Evolutionary conservation across 2,113 vertebrate genomes (phyloP).

Genomic region (Dendrocopos noguchii): DNA sequence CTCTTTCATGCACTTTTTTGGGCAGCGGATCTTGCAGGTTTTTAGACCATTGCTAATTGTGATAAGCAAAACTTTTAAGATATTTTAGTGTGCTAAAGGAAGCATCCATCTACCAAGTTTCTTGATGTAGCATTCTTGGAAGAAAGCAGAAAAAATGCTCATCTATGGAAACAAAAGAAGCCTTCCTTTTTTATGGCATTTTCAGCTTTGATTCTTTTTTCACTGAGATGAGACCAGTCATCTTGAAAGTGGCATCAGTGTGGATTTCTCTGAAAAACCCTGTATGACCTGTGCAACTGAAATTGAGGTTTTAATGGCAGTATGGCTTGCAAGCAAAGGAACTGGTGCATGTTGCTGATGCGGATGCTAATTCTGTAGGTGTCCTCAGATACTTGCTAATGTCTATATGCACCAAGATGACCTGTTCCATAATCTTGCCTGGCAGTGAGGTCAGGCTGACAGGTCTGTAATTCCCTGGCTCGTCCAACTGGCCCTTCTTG

Average conservation of each 20-base stretch:
- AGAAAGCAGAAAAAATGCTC: background rate
- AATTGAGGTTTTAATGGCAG: background rate
- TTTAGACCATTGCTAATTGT: background rate
- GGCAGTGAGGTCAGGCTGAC: too few species aligned
- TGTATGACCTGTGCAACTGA: background rate
- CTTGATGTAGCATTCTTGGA: background rate
- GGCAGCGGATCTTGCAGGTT: background rate
- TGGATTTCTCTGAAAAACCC: background rate
- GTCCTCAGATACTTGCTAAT: background rate
- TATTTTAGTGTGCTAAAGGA: background rate
- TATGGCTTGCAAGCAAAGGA: background rate
- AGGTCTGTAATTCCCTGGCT: too few species aligned
- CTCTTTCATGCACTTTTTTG: background rate
- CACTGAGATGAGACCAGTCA: background rate
- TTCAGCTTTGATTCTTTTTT: background rate
- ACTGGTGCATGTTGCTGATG: rapidly evolving
- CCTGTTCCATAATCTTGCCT: too few species aligned
- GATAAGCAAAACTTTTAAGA: background rate
- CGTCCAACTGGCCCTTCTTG: too few species aligned
- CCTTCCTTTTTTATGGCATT: background rate
- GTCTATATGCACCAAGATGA: background rate
- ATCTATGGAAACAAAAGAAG: background rate
- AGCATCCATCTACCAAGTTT: background rate
- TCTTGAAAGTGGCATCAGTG: background rate
- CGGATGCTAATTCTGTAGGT: background rate